Conservation (phyloP, 2,888 invertebrate genomes). For the Yponomeuta sedellus region DNA sequence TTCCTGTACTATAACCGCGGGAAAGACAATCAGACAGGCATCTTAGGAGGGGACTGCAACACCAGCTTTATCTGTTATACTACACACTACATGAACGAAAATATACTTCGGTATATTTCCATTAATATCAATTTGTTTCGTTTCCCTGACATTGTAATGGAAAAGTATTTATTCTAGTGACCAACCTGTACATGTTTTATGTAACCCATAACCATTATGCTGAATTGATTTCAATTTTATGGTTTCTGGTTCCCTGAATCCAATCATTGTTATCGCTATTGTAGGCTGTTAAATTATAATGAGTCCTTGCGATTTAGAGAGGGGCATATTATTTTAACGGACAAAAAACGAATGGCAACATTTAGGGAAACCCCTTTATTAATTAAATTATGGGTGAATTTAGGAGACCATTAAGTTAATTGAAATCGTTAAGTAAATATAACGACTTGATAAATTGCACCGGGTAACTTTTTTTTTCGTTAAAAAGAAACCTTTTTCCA, state of each 20-base stretch:
- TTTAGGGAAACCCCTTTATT: conserved; percentile 2
- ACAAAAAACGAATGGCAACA: conserved; percentile 16
- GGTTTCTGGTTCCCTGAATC: conserved; percentile 72
- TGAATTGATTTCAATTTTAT: conserved; percentile 76
- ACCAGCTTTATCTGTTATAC: not conserved
- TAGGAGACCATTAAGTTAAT: not conserved
- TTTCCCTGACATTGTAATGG: not conserved
- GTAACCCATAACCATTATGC: conserved; percentile 64
- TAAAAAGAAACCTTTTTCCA: not conserved
- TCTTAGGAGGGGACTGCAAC: not conserved
- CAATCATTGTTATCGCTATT: conserved; percentile 72
- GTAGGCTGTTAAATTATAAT: conserved; percentile 69
- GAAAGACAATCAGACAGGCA: not conserved
- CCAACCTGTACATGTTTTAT: conserved; percentile 47
- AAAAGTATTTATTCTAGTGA: not conserved
- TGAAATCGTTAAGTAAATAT: conserved; percentile 3
- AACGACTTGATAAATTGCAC: not conserved
- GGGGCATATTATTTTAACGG: conserved; percentile 8
- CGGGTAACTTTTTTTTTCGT: not conserved
- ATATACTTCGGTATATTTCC: not conserved
- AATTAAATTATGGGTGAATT: conserved; percentile 1
- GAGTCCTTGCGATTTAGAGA: conserved; percentile 52
- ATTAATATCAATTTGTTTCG: not conserved
- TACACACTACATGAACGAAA: conserved; percentile 3
- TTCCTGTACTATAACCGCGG: conserved; percentile 2